Evolutionary conservation across 2,113 vertebrate genomes (phyloP).

Genomic region (Rattus rattus): DNA sequence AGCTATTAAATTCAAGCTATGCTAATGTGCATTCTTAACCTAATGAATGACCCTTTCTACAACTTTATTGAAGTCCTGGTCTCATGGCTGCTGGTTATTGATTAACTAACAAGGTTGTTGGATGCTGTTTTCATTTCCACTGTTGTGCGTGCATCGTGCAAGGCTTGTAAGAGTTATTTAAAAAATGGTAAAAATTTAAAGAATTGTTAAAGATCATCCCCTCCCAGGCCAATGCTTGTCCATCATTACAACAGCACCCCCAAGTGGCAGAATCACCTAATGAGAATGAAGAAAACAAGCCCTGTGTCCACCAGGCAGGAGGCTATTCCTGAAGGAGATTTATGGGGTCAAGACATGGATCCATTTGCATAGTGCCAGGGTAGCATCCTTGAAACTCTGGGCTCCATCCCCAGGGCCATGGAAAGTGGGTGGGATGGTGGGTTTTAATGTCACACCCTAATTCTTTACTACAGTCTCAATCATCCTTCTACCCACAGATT

Average conservation of each 20-base stretch:
- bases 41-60: neutral
- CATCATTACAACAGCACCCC: conserved; percentile 64
- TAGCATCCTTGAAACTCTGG: neutral
- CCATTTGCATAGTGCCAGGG: too few species aligned
- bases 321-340: neutral
- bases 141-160: neutral
- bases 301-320: neutral
- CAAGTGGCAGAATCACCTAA: conserved; percentile 40
- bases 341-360: neutral
- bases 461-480: neutral
- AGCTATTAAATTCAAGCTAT: neutral
- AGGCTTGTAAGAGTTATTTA: neutral
- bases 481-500: neutral
- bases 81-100: neutral
- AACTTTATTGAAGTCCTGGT: neutral
- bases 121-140: neutral
- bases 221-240: neutral
- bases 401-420: too few species aligned
- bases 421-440: neutral
- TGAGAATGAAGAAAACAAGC: neutral
- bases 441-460: neutral
- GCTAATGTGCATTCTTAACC: neutral
- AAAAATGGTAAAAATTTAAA: neutral
- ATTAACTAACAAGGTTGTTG: neutral
- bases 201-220: neutral